Evolutionary conservation across 2,888 invertebrate species (phyloP), one percentile per base, ranked within the genome.

Genomic region (Cinara cedri): DNA sequence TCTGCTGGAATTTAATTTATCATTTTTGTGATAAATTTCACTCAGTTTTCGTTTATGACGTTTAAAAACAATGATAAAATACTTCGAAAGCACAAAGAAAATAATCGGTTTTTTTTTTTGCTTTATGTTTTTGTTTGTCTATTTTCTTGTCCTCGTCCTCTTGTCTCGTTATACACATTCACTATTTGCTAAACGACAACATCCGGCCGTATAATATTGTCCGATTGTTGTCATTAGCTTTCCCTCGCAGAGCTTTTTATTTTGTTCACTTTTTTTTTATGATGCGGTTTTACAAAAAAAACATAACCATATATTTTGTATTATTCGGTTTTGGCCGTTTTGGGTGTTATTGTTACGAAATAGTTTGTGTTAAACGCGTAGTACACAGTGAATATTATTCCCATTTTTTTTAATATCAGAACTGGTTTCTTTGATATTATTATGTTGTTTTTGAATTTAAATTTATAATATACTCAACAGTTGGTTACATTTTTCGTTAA

Each of bases 141-240:
- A 68, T 66, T 74, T 76, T 46, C 55, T 76, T 42, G 51, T 51
- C 42, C 49, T 13, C 72, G n/a, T 49, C 63, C 63, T 14, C 55
- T 65, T 57, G 51, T 57, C 51, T 57, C 57, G 68, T 78, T 68
- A 78, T 60, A 68, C 57, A 68, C 68, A 60, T 78, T 78, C 60
- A 34, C 76, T 78, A 60, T 78, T 78, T 78, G 68, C 68, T 68
- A 68, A 68, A 78, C 66, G 76, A 78, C 76, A 78, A 78, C 76
- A 78, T 68, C 55, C 68, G 68, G 57, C 68, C 19, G 26, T 70
- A 68, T 60, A 55, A 60, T 68, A 34, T 57, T 68, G 76, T 68
- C 49, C 66, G 34, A 57, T 78, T 78, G 66, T 76, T 76, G 68
- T 68, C 68, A 78, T 78, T 78, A 78, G 76, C 76, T 70, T 78